Conservation (phyloP, 2,113 vertebrate genomes). For the Phainopepla nitens region DNA sequence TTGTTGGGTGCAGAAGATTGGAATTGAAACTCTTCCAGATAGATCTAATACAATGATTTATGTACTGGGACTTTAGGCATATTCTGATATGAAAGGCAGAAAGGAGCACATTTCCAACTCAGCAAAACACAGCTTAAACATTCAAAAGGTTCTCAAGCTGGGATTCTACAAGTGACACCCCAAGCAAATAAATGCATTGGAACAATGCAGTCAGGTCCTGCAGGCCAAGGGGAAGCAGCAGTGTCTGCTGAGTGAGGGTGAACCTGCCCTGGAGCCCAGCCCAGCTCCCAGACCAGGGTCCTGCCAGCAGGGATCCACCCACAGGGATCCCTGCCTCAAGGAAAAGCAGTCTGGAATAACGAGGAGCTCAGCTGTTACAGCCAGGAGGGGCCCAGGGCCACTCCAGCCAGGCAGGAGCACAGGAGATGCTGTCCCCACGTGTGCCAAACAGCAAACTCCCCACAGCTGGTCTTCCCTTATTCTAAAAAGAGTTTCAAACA, state of each 20-base stretch:
- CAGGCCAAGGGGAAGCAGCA: neutral
- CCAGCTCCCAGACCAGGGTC: neutral
- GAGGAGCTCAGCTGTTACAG: neutral
- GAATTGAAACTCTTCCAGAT: neutral
- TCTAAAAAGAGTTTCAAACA: neutral
- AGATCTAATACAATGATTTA: neutral
- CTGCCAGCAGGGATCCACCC: neutral
- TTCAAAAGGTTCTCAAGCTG: neutral
- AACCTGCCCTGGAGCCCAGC: neutral
- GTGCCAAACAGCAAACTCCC: neutral
- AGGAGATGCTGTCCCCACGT: neutral
- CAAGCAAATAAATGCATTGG: neutral
- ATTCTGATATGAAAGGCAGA: neutral
- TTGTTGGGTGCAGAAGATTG: neutral
- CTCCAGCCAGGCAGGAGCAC: neutral
- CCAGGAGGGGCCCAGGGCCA: neutral
- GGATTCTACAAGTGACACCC: neutral
- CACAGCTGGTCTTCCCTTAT: fast-evolving
- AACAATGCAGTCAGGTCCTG: neutral
- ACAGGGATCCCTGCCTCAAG: neutral
- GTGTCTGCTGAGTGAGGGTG: neutral
- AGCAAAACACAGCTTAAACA: fast-evolving
- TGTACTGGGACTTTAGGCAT: neutral
- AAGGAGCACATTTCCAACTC: neutral
- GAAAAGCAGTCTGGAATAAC: neutral